A percentile compares a stretch with the other conserved stretches of the same genome.
Evolutionary conservation across 2,888 invertebrate genomes (phyloP).

Genomic region (Tinea trinotella): DNA sequence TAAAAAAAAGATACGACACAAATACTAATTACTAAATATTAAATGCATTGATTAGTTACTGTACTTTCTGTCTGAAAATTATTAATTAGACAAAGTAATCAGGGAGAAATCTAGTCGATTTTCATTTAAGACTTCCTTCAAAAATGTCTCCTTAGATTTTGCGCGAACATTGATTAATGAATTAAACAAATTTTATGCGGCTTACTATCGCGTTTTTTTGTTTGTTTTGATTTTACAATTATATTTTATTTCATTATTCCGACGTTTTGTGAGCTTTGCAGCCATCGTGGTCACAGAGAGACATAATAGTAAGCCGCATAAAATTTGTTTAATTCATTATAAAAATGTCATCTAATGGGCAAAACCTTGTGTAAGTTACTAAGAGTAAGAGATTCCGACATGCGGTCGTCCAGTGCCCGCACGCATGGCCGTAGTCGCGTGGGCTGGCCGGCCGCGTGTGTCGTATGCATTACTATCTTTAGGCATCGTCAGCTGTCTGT

Average conservation of each 20-base stretch:
- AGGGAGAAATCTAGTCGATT: too few relatives aligned
- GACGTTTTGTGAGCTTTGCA: too few relatives aligned
- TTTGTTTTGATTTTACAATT: too few relatives aligned
- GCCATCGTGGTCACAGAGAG: too few relatives aligned
- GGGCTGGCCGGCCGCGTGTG: background rate
- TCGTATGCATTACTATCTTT: slow-evolving; percentile 12
- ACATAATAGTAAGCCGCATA: too few relatives aligned
- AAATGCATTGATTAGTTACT: background rate
- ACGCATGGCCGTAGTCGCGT: background rate
- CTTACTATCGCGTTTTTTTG: too few relatives aligned
- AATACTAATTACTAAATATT: background rate
- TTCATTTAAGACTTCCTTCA: too few relatives aligned
- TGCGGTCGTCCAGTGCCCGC: slow-evolving; percentile 6
- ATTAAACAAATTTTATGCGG: too few relatives aligned
- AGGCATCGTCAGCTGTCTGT: slow-evolving; percentile 13
- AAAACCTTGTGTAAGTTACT: background rate
- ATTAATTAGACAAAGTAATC: background rate
- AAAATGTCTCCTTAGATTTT: too few relatives aligned
- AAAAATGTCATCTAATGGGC: background rate
- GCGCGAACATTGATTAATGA: too few relatives aligned
- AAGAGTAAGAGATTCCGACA: background rate
- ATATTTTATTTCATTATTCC: too few relatives aligned
- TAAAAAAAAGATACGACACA: background rate
- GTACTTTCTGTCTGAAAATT: background rate
- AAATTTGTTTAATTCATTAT: too few relatives aligned